These are phyloP conservation scores for Trissolcus basalis DNA, from an alignment of 1,140 invertebrate species.

Conservation along the genomic window DNA sequence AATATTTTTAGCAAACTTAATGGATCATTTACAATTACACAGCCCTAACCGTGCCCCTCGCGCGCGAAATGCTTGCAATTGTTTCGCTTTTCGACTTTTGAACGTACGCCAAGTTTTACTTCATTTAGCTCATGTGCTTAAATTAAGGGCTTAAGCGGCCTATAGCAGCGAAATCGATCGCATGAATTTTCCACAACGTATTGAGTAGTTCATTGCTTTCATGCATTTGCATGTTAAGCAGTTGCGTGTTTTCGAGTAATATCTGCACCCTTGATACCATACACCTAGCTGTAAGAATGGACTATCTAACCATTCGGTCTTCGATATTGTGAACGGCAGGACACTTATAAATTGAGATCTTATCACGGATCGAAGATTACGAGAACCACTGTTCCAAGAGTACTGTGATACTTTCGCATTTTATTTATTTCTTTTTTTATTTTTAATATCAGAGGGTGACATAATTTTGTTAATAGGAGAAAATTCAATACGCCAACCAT, in stretches of 20 bases:
- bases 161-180: conserved; percentile 67
- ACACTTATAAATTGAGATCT: conserved; percentile 76
- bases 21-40: conserved; percentile 28
- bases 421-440: conserved; percentile 48
- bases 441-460: conserved; percentile 39
- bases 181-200: conserved; percentile 71
- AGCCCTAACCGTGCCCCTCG: neutral
- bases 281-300: conserved; percentile 70
- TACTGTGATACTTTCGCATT: conserved; percentile 45
- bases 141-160: conserved; percentile 55
- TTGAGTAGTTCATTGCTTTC: conserved; percentile 77
- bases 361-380: conserved; percentile 63
- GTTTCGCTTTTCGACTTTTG: conserved; percentile 45
- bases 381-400: conserved; percentile 52
- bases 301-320: conserved; percentile 74
- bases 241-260: conserved; percentile 75
- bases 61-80: conserved; percentile 32
- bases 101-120: conserved; percentile 49
- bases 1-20: conserved; percentile 42
- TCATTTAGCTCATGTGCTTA: conserved; percentile 52
- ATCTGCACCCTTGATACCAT: conserved; percentile 73
- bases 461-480: conserved; percentile 38
- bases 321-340: conserved; percentile 73
- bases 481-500: conserved; percentile 28
- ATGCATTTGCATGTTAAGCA: conserved; percentile 76